These are phyloP conservation scores for Micrastur ruficollis DNA, from an alignment of 2,797 vertebrate species.

Conservation along the genomic window DNA sequence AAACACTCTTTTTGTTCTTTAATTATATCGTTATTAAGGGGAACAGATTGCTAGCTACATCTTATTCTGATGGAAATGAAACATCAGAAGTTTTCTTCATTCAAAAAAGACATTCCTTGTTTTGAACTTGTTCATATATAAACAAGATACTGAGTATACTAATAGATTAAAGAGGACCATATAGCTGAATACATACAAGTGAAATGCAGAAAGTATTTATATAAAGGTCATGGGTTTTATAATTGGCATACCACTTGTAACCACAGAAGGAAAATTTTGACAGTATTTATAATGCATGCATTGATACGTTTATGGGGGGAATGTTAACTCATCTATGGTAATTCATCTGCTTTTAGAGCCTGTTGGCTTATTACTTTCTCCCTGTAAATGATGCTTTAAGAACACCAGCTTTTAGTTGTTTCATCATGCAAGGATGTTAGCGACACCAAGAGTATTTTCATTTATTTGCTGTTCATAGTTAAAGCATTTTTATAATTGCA, in stretches of 20 bases:
- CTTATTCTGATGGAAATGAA: background rate
- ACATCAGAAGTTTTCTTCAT: background rate
- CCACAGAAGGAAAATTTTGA: background rate
- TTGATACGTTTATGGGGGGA: background rate
- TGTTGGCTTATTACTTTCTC: background rate
- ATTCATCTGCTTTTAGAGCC: background rate
- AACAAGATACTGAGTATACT: background rate
- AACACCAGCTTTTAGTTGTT: background rate
- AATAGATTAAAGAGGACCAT: background rate
- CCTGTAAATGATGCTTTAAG: background rate
- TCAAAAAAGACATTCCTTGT: background rate
- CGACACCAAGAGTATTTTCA: background rate
- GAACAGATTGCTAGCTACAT: background rate
- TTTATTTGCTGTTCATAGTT: background rate
- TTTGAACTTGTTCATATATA: background rate
- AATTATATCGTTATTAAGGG: background rate
- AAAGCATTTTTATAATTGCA: conserved; percentile 14
- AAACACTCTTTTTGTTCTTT: background rate
- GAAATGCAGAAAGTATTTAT: background rate
- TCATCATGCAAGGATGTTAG: background rate
- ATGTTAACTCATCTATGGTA: background rate
- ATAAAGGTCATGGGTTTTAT: background rate
- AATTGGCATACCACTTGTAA: background rate
- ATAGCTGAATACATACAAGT: background rate
- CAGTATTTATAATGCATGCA: background rate